Conservation (phyloP, 1,140 invertebrate genomes). For the Drosophila teissieri region DNA sequence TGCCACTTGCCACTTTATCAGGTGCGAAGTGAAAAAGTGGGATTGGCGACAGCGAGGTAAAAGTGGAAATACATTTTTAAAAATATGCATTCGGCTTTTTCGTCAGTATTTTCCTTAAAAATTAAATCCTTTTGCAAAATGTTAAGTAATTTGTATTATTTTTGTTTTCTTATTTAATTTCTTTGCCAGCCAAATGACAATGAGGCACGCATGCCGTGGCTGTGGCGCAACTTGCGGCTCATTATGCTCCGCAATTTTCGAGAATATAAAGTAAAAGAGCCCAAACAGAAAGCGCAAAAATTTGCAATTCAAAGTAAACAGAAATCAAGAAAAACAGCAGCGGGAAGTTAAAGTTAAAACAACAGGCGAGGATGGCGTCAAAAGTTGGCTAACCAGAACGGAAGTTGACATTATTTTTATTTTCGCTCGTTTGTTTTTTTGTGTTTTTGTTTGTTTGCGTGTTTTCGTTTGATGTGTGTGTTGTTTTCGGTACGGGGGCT, state of each 20-base stretch:
- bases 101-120: too few species aligned
- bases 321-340: constrained; percentile 34
- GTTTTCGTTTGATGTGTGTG: constrained; percentile 40
- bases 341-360: constrained; percentile 48
- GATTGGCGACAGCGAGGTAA: background rate
- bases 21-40: constrained; percentile 5
- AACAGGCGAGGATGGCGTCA: constrained; percentile 39
- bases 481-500: constrained; percentile 4
- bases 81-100: too few species aligned
- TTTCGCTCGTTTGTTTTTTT: constrained; percentile 46
- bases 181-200: constrained; percentile 46
- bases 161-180: background rate
- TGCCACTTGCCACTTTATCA: background rate
- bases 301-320: constrained; percentile 56
- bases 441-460: constrained; percentile 15
- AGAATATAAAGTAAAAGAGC: constrained; percentile 49
- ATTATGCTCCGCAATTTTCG: constrained; percentile 66
- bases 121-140: background rate
- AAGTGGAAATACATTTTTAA: background rate
- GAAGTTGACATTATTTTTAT: constrained; percentile 77
- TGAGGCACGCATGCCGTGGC: constrained; percentile 58
- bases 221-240: constrained; percentile 40
- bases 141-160: background rate
- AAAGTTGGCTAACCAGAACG: constrained; percentile 63
- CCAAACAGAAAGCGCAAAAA: constrained; percentile 14